These are phyloP conservation scores for Euwallacea similis DNA, from an alignment of 1,140 invertebrate genomes.

Conservation along the genomic window DNA sequence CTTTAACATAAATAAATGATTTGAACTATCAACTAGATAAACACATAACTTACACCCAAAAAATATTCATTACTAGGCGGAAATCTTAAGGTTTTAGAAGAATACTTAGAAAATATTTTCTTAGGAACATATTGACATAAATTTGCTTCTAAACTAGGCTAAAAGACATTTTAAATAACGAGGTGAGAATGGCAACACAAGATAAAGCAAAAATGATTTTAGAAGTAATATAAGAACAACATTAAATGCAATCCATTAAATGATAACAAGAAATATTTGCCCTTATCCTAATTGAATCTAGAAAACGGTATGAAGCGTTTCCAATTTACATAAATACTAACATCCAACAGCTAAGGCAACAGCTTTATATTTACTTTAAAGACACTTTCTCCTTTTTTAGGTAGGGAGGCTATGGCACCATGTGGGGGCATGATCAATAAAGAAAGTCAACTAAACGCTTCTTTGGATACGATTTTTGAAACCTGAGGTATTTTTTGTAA, in stretches of 20 bases:
- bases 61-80: too few relatives aligned
- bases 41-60: too few relatives aligned
- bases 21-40: too few relatives aligned
- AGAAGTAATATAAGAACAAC: constrained; percentile 32
- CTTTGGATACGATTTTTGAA: too few relatives aligned
- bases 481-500: too few relatives aligned
- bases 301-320: constrained; percentile 35
- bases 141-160: constrained; percentile 10
- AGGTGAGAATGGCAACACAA: constrained; percentile 22
- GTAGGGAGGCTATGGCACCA: neutral
- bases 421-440: too few relatives aligned
- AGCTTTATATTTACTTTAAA: constrained; percentile 12
- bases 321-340: constrained; percentile 39
- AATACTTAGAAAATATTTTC: neutral
- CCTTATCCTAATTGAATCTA: constrained; percentile 51
- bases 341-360: constrained; percentile 10
- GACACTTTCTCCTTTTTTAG: constrained; percentile 4
- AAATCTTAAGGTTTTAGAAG: neutral
- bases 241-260: constrained; percentile 46
- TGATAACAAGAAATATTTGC: constrained; percentile 48
- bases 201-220: constrained; percentile 32
- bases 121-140: neutral
- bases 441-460: too few relatives aligned
- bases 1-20: too few relatives aligned
- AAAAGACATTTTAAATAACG: constrained; percentile 27